These are phyloP conservation scores for Ptilodon capucinus DNA, from an alignment of 2,888 invertebrate species.

Conservation along the genomic window DNA sequence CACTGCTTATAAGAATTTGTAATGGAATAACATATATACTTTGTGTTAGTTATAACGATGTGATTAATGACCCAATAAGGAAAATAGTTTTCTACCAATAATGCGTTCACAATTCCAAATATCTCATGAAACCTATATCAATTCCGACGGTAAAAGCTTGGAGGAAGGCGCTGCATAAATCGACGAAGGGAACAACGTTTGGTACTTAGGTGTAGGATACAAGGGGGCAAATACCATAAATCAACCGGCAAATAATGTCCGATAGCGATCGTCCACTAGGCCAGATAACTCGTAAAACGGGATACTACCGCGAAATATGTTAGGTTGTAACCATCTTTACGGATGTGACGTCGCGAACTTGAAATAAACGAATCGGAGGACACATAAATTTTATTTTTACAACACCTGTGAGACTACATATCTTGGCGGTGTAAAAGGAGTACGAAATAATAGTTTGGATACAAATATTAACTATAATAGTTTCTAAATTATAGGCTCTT, in stretches of 20 bases:
- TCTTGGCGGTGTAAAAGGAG: no score
- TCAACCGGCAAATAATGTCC: slow-evolving; percentile 44
- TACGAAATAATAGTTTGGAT: no score
- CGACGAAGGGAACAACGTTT: slow-evolving; percentile 18
- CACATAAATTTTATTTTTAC: slow-evolving; percentile 34
- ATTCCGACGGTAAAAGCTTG: neutral
- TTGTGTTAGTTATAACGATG: no score
- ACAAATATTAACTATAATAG: no score
- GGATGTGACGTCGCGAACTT: slow-evolving; percentile 11
- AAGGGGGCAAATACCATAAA: slow-evolving; percentile 40
- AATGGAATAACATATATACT: no score
- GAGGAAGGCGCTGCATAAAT: slow-evolving; percentile 7
- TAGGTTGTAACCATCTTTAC: slow-evolving; percentile 19
- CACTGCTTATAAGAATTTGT: no score
- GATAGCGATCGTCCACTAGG: slow-evolving; percentile 39
- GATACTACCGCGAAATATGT: slow-evolving; percentile 30
- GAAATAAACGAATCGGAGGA: slow-evolving; percentile 14
- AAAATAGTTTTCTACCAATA: neutral
- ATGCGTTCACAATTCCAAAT: neutral
- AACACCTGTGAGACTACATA: slow-evolving; percentile 18
- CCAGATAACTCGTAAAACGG: slow-evolving; percentile 43
- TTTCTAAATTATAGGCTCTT: no score
- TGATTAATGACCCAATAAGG: neutral
- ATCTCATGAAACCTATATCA: neutral
- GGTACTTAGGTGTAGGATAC: slow-evolving; percentile 24